Percentiles rank a stretch among this genome's conserved stretches.
Conservation (phyloP, 2,888 invertebrate genomes). For the Caenorhabditis japonica region DNA sequence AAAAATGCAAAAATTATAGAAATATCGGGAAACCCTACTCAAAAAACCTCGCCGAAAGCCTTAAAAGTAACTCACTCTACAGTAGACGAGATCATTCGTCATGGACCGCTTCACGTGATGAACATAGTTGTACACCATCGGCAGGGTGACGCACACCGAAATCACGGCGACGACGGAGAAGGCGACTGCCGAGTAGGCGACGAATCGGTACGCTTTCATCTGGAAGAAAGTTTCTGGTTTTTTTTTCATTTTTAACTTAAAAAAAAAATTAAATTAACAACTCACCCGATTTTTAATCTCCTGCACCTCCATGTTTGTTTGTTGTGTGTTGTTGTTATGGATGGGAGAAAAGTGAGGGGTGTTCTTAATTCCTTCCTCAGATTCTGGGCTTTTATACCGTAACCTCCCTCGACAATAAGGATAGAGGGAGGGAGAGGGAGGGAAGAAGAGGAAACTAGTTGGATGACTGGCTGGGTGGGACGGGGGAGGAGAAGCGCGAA, state of each 20-base stretch:
- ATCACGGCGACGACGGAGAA: constrained; percentile 56
- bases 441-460: constrained; percentile 11
- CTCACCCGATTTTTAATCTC: constrained; percentile 47
- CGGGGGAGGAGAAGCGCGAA: not conserved
- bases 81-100: constrained; percentile 74
- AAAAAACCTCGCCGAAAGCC: too few relatives aligned
- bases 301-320: constrained; percentile 39
- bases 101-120: constrained; percentile 71
- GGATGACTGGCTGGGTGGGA: too few relatives aligned
- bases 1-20: too few relatives aligned
- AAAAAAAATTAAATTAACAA: constrained; percentile 1
- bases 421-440: not conserved
- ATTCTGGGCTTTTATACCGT: constrained; percentile 16
- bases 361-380: not conserved
- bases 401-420: not conserved
- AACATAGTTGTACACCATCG: constrained; percentile 77
- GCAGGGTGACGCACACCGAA: constrained; percentile 66
- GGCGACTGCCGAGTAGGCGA: constrained; percentile 57
- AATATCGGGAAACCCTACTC: too few relatives aligned
- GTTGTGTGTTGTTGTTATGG: not conserved
- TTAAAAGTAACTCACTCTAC: constrained; percentile 63
- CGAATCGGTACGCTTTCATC: constrained; percentile 61
- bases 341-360: not conserved
- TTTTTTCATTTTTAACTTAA: not conserved
- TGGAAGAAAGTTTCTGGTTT: constrained; percentile 14